Evolutionary conservation across 2,113 vertebrate genomes (phyloP), one percentile per base, ranked within the genome.

Genomic region (Xiphorhynchus elegans): DNA sequence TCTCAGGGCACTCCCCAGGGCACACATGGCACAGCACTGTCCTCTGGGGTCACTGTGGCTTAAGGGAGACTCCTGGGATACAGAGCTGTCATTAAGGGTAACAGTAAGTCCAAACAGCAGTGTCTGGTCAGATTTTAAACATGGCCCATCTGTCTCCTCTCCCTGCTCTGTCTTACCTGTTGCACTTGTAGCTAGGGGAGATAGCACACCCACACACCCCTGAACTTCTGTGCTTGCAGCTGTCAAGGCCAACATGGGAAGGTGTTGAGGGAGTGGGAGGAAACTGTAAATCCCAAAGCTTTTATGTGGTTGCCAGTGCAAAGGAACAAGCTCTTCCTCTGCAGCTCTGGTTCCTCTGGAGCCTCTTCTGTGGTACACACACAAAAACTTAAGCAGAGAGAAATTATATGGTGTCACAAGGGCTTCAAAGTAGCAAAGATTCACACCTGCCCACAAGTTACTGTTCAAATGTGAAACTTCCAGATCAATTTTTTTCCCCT

Each of bases 371-470:
- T 76, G 47, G 59, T n/a, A n/a, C 66, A 46, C 35, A 55, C 20
- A 18, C 44, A 68, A 72, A 68, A 89, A 44, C 56, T 72, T 40
- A 67, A 75, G 44, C 35, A 93, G 50, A 83, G 21, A 59, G 33
- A 93, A 64, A 64, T 49, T 17, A 77, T 77, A 75, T 49, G 52
- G 56, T 68, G 33, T 75, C 90, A 82, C 39, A 72, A 63, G 47
- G 53, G n/a, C 82, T 96, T 93, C 44, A 89, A 93, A 87, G 56
- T 56, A 84, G 81, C 52, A 49, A 76, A 81, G 64, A 79, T 75
- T 94, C 56, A 72, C 66, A 84, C 66, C 53, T 94, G 82, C 86
- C 69, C 53, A 59, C 74, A 85, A 82, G 56, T 84, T 75, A 52
- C 16, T 67, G 39, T 93, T 84, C 35, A 87, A 63, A 92, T 77